Conservation (phyloP, 2,888 invertebrate genomes). For the Polyommatus iphigenia region DNA sequence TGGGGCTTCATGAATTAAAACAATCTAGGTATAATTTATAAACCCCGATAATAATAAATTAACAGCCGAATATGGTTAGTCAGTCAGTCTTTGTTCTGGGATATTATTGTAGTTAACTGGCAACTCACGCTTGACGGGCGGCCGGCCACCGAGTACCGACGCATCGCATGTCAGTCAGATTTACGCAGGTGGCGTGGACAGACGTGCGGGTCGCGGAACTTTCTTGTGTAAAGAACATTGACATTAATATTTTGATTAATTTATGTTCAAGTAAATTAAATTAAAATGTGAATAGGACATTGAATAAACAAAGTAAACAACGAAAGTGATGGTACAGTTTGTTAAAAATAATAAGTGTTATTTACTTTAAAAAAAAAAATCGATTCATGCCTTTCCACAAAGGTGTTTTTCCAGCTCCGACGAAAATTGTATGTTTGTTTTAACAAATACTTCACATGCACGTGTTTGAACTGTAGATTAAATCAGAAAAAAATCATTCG, state of each 20-base stretch:
- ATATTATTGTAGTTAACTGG: neutral
- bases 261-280: slow-evolving; percentile 51
- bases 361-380: slow-evolving; percentile 57
- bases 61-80: neutral
- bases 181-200: slow-evolving; percentile 63
- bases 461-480: slow-evolving; percentile 60
- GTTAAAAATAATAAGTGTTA: slow-evolving; percentile 39
- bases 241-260: slow-evolving; percentile 57
- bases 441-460: slow-evolving; percentile 65
- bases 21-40: no score
- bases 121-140: slow-evolving; percentile 9
- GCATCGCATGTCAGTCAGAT: slow-evolving; percentile 47
- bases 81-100: neutral
- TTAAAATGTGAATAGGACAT: slow-evolving; percentile 33
- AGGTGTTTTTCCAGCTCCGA: slow-evolving; percentile 58
- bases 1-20: no score
- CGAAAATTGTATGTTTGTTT: slow-evolving; percentile 60
- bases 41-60: no score
- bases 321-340: slow-evolving; percentile 41
- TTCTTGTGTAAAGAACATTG: slow-evolving; percentile 59
- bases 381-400: slow-evolving; percentile 62
- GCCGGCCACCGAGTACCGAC: slow-evolving; percentile 34
- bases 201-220: slow-evolving; percentile 53
- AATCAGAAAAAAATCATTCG: slow-evolving; percentile 68
- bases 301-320: slow-evolving; percentile 45